Conservation (phyloP, 1,140 invertebrate species). For the Vanessa tameamea region DNA sequence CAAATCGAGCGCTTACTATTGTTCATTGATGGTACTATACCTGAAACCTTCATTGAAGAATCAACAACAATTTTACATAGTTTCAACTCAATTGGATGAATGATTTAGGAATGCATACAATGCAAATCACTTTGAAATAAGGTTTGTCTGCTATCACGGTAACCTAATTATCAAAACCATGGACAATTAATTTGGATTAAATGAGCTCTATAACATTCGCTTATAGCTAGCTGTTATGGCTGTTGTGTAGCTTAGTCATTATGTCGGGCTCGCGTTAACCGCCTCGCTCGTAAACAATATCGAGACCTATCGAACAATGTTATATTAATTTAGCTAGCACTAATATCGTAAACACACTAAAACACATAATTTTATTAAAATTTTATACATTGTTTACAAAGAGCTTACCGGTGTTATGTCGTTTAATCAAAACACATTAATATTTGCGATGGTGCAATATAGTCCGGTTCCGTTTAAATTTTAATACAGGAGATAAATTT, state of each 20-base stretch:
- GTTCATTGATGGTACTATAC: too few relatives aligned
- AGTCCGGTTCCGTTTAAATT: constrained; percentile 3
- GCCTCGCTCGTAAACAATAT: constrained; percentile 55
- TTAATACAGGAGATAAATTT: constrained; percentile 7
- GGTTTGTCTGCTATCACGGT: constrained; percentile 6
- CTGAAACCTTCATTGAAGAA: too few relatives aligned
- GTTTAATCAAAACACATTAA: constrained; percentile 18
- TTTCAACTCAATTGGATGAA: too few relatives aligned
- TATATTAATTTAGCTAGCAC: constrained; percentile 39
- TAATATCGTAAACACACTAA: constrained; percentile 31
- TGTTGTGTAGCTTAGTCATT: constrained; percentile 49
- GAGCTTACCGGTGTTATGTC: constrained; percentile 13
- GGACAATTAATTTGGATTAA: constrained; percentile 37
- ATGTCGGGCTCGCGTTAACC: constrained; percentile 47
- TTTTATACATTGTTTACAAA: constrained; percentile 21
- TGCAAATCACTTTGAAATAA: background rate
- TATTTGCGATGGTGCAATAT: constrained; percentile 16
- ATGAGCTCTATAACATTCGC: constrained; percentile 33
- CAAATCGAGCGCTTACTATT: too few relatives aligned
- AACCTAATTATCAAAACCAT: constrained; percentile 30
- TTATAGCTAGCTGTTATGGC: constrained; percentile 39
- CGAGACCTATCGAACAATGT: constrained; percentile 42
- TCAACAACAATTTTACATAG: too few relatives aligned
- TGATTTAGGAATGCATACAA: too few relatives aligned
- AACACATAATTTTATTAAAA: constrained; percentile 32